These are phyloP conservation scores for Altica lythri DNA, from an alignment of 2,888 invertebrate genomes.

Conservation along the genomic window DNA sequence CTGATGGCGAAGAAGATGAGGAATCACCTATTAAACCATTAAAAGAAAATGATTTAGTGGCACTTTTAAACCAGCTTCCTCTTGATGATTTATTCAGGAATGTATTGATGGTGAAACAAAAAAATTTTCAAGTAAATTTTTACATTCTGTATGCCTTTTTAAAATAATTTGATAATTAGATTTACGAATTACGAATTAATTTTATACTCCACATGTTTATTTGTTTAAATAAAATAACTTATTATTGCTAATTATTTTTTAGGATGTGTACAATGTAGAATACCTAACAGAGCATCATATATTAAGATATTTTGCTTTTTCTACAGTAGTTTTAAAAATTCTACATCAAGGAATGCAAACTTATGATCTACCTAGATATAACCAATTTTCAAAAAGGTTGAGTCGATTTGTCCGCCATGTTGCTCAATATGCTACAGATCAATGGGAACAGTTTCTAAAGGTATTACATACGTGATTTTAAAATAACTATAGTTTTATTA, in stretches of 20 bases:
- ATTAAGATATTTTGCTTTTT: slow-evolving; percentile 71
- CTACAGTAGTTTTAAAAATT: slow-evolving; percentile 66
- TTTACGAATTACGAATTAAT: too few relatives aligned
- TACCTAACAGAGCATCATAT: slow-evolving; percentile 66
- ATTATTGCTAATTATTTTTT: too few relatives aligned
- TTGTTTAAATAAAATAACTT: not conserved
- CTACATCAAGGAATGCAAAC: slow-evolving; percentile 69
- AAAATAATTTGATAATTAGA: too few relatives aligned
- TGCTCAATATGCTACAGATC: slow-evolving; percentile 74
- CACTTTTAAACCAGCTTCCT: slow-evolving; percentile 76
- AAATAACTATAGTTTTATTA: not conserved
- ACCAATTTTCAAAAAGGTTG: slow-evolving; percentile 72
- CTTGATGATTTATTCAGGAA: slow-evolving; percentile 68
- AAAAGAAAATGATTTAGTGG: slow-evolving; percentile 76
- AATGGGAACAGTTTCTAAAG: slow-evolving; percentile 63
- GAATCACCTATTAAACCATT: slow-evolving; percentile 66
- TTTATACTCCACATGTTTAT: not conserved
- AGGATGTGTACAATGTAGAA: slow-evolving; percentile 59
- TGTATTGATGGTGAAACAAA: slow-evolving; percentile 56
- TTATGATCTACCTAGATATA: slow-evolving; percentile 67
- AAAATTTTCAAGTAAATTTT: slow-evolving; percentile 48
- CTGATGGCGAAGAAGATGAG: slow-evolving; percentile 82
- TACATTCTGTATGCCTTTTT: too few relatives aligned
- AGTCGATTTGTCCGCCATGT: slow-evolving; percentile 72
- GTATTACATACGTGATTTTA: slow-evolving; percentile 22